Evolutionary conservation across 2,888 invertebrate genomes (phyloP).

Genomic region (Tribolium freemani): DNA sequence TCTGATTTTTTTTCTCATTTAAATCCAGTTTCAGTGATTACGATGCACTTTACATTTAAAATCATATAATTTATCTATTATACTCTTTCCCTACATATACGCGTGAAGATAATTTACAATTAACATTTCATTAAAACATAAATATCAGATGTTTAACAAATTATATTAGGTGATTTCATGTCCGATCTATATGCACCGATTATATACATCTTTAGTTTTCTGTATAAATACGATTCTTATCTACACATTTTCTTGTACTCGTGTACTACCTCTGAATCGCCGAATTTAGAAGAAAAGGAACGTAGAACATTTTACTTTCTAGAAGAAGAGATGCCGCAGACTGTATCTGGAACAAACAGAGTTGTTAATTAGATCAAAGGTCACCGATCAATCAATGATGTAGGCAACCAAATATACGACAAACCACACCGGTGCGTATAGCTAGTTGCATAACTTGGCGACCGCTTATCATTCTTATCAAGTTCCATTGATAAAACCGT

Average conservation of each 20-base stretch:
- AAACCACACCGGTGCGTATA: too few species aligned
- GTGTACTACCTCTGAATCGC: conserved; percentile 73
- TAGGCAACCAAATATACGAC: too few species aligned
- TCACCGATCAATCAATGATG: not conserved
- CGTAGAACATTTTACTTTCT: conserved; percentile 99
- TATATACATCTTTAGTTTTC: conserved; percentile 49
- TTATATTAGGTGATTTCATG: conserved; percentile 48
- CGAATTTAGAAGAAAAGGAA: conserved; percentile 98
- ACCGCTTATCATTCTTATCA: too few species aligned
- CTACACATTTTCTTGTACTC: conserved; percentile 48
- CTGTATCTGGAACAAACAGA: conserved; percentile 81
- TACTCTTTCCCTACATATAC: conserved; percentile 39
- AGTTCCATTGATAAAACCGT: too few species aligned
- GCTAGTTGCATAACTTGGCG: too few species aligned
- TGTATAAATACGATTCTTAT: conserved; percentile 46
- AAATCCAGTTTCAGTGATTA: conserved; percentile 38
- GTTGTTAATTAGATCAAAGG: not conserved
- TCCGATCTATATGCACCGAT: conserved; percentile 48
- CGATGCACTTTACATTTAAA: conserved; percentile 45
- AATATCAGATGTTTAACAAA: conserved; percentile 42
- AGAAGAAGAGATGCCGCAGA: conserved; percentile 94
- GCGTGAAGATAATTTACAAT: conserved; percentile 40
- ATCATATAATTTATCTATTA: conserved; percentile 38
- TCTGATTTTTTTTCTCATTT: conserved; percentile 44
- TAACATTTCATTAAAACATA: conserved; percentile 41